Percentiles rank a stretch among this genome's conserved stretches.
Conservation (phyloP, 2,888 invertebrate species). For the Catocala sponsa region DNA sequence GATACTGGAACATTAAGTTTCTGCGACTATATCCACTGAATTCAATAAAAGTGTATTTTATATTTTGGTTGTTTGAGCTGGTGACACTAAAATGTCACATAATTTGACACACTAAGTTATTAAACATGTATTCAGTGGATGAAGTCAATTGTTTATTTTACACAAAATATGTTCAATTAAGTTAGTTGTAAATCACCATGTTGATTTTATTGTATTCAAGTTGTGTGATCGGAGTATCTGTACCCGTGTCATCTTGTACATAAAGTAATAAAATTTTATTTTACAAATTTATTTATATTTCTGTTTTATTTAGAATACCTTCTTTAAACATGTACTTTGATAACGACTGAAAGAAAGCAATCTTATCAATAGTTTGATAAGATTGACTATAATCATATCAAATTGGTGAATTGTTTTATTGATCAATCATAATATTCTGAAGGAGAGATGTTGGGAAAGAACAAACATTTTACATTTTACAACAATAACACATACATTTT, state of each 20-base stretch:
- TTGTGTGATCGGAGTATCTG: constrained; percentile 76
- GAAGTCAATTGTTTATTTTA: constrained; percentile 39
- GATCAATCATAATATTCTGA: too few species aligned
- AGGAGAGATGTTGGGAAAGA: too few species aligned
- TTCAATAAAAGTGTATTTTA: constrained; percentile 6
- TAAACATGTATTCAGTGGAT: constrained; percentile 37
- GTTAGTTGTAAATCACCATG: constrained; percentile 58
- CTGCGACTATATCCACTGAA: constrained; percentile 38
- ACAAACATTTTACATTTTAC: too few species aligned
- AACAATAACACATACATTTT: too few species aligned
- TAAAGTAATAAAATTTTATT: constrained; percentile 86
- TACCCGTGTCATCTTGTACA: constrained; percentile 81
- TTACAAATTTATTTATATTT: constrained; percentile 56
- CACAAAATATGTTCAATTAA: constrained; percentile 44
- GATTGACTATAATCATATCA: too few species aligned
- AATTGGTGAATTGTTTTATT: too few species aligned
- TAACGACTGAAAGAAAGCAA: too few species aligned
- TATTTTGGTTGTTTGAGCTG: constrained; percentile 13
- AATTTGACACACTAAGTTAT: constrained; percentile 7
- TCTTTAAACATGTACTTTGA: too few species aligned
- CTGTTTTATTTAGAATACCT: constrained; percentile 61
- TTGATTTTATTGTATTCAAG: constrained; percentile 71
- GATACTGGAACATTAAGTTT: constrained; percentile 35
- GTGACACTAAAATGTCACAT: background rate
- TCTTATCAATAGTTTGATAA: too few species aligned